Evolutionary conservation across 2,113 vertebrate genomes (phyloP).

Genomic region (Mungos mungo): DNA sequence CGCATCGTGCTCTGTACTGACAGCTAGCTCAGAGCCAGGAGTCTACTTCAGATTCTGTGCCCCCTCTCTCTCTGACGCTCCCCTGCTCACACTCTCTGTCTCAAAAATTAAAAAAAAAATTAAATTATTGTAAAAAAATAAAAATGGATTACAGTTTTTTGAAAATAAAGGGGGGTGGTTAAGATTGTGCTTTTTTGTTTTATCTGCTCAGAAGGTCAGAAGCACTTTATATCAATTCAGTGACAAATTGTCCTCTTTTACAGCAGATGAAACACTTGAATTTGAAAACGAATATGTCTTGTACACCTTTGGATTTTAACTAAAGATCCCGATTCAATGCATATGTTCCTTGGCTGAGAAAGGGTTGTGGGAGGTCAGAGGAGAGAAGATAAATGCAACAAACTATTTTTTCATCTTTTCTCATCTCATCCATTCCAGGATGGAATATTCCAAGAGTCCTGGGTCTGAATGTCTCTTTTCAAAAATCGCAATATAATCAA

Average conservation of each 20-base stretch:
- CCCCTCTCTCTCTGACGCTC: no score
- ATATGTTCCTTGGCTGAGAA: not conserved
- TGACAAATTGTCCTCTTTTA: conserved; percentile 79
- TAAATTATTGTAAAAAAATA: no score
- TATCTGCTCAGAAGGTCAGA: conserved; percentile 19
- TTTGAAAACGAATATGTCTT: conserved; percentile 34
- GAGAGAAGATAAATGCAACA: conserved; percentile 24
- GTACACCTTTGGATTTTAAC: conserved; percentile 48
- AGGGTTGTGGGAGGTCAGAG: not conserved
- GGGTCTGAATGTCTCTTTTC: conserved; percentile 49
- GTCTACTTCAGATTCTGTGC: no score
- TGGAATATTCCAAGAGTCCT: conserved; percentile 53
- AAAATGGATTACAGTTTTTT: not conserved
- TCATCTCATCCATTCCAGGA: conserved; percentile 34
- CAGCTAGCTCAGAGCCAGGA: no score
- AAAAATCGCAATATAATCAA: conserved; percentile 68
- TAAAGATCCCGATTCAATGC: conserved; percentile 31
- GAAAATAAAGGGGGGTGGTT: not conserved
- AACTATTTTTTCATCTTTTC: conserved; percentile 26
- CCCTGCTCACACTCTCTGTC: no score
- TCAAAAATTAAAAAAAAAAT: no score
- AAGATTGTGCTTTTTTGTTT: no score
- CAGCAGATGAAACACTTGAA: conserved; percentile 62
- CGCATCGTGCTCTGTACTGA: no score
- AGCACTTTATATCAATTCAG: conserved; percentile 60